Evolutionary conservation across 1,140 invertebrate genomes (phyloP).

Genomic region (Paraescarpia echinospica): DNA sequence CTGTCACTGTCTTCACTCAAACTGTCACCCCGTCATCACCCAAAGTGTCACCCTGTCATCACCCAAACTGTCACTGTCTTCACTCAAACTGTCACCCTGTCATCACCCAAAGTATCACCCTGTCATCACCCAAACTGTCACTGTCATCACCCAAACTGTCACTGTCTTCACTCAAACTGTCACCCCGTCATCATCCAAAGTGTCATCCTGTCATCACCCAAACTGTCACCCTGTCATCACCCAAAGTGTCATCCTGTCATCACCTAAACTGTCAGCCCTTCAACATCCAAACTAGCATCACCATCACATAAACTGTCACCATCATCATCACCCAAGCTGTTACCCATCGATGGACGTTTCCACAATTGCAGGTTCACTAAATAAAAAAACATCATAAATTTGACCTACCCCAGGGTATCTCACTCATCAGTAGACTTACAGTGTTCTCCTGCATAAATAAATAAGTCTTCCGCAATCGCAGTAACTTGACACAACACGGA

Average conservation of each 20-base stretch:
- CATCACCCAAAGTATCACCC: not conserved
- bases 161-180: not conserved
- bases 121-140: not conserved
- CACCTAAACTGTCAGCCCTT: not conserved
- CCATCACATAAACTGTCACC: not conserved
- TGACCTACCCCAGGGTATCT: too few species aligned
- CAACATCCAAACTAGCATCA: not conserved
- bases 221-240: not conserved
- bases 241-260: not conserved
- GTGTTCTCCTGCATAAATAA: too few species aligned
- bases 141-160: not conserved
- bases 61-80: not conserved
- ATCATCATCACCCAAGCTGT: not conserved
- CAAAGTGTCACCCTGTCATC: not conserved
- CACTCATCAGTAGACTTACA: too few species aligned
- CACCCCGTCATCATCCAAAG: not conserved
- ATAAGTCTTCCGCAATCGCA: too few species aligned
- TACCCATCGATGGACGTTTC: too few species aligned
- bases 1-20: not conserved
- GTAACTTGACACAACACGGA: too few species aligned
- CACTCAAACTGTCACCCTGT: not conserved
- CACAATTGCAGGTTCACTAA: too few species aligned
- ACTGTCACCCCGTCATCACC: not conserved
- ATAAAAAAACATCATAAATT: too few species aligned
- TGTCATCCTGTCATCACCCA: not conserved